phyloP scores from a whole-genome alignment of 2,797 vertebrate species.

The Lerista edwardsae region DNA sequence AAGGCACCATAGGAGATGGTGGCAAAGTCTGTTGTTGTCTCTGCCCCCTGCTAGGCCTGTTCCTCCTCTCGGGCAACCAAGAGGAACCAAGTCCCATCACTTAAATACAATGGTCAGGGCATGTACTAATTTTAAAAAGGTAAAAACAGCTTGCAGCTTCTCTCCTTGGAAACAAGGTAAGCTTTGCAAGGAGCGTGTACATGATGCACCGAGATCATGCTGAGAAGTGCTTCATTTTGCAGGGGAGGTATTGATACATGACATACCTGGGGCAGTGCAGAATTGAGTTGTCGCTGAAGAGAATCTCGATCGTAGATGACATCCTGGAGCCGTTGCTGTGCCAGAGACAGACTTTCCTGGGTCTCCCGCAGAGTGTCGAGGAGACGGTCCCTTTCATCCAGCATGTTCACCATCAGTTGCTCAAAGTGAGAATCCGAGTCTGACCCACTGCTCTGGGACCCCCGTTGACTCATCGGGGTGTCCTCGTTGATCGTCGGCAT shows the following conservation, averaged over 20 bases:
- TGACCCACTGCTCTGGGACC: conserved; percentile 94
- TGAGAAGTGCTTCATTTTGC: not conserved
- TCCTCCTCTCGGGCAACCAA: too few species aligned
- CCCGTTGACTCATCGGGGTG: conserved; percentile 95
- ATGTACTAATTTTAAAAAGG: not conserved
- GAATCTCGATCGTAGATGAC: conserved; percentile 97
- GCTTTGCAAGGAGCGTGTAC: conserved; percentile 6
- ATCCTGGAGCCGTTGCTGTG: conserved; percentile 96
- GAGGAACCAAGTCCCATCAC: not conserved
- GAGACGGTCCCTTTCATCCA: conserved; percentile 96
- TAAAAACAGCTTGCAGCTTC: conserved; percentile 24
- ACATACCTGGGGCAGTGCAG: conserved; percentile 94
- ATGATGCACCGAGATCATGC: not conserved
- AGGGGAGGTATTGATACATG: not conserved
- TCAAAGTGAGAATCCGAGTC: conserved; percentile 99
- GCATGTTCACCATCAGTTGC: conserved; percentile 99
- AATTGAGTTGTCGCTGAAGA: conserved; percentile 96
- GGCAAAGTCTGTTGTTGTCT: too few species aligned
- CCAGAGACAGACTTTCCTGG: conserved; percentile 92
- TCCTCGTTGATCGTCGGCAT: conserved; percentile 97
- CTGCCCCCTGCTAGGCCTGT: too few species aligned
- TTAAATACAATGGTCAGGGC: not conserved
- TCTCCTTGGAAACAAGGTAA: conserved; percentile 35
- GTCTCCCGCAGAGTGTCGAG: conserved; percentile 96
- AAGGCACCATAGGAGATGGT: too few species aligned